Percentiles rank a stretch among this genome's conserved stretches.
Evolutionary conservation across 2,797 vertebrate species (phyloP).

Genomic region (Calcarius lapponicus): DNA sequence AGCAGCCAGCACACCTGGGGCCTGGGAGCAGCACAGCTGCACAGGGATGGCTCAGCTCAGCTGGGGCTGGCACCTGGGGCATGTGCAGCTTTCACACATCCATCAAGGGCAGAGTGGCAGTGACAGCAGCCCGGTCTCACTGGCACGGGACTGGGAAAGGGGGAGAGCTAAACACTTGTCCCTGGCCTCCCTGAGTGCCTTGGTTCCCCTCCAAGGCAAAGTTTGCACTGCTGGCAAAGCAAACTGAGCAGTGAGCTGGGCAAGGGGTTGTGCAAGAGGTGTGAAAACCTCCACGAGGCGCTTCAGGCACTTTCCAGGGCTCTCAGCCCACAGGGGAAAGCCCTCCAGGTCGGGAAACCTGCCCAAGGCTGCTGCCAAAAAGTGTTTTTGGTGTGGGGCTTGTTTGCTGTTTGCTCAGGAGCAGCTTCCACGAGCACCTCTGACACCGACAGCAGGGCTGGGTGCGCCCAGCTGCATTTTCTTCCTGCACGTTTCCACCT

Average conservation of each 20-base stretch:
- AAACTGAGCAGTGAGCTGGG: neutral
- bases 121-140: accelerated
- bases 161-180: neutral
- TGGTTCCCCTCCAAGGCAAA: neutral
- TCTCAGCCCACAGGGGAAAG: neutral
- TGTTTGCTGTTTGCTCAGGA: neutral
- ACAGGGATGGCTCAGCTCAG: accelerated
- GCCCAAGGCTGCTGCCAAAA: neutral
- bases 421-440: neutral
- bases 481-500: neutral
- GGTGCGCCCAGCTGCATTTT: neutral
- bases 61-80: neutral
- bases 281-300: neutral
- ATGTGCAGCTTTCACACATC: accelerated
- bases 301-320: neutral
- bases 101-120: accelerated
- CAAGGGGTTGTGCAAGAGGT: neutral
- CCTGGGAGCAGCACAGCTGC: neutral
- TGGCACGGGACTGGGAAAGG: neutral
- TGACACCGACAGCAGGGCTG: neutral
- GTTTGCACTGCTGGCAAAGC: neutral
- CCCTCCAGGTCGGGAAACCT: neutral
- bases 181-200: neutral
- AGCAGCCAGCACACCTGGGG: accelerated
- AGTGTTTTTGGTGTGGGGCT: accelerated